These are phyloP conservation scores for Neolamprologus caudopunctatus DNA, from an alignment of 2,113 vertebrate genomes.

Conservation along the genomic window DNA sequence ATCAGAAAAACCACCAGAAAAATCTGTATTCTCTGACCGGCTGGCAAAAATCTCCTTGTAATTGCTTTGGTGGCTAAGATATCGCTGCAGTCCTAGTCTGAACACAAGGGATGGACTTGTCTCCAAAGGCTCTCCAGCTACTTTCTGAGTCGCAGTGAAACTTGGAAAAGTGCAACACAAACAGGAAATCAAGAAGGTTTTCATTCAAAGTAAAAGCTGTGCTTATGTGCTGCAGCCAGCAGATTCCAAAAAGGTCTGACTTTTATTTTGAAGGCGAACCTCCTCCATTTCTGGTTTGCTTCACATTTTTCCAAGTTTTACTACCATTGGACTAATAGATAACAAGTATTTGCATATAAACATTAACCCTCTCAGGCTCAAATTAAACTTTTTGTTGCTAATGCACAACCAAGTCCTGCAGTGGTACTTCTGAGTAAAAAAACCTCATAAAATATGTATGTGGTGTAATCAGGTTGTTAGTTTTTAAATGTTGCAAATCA, in stretches of 20 bases:
- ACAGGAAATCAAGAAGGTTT: neutral
- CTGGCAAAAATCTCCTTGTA: neutral
- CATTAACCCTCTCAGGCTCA: neutral
- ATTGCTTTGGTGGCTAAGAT: neutral
- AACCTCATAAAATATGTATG: neutral
- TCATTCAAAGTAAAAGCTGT: neutral
- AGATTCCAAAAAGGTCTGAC: neutral
- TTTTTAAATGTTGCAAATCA: neutral
- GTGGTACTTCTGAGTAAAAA: neutral
- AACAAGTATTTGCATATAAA: neutral
- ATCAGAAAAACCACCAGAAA: neutral
- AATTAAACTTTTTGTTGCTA: neutral
- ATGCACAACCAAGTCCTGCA: neutral
- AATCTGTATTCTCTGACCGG: neutral
- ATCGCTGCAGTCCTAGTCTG: neutral
- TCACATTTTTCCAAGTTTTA: neutral
- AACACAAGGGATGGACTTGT: neutral
- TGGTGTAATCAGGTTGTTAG: fast-evolving
- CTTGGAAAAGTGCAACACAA: neutral
- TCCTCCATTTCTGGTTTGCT: neutral
- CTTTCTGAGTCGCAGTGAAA: neutral
- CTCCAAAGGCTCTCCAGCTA: neutral
- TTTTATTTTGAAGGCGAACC: neutral
- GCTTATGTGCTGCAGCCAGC: neutral
- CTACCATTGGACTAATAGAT: neutral